These are phyloP conservation scores for Halcyon smyrnensis DNA, from an alignment of 2,797 vertebrate genomes.

Conservation along the genomic window DNA sequence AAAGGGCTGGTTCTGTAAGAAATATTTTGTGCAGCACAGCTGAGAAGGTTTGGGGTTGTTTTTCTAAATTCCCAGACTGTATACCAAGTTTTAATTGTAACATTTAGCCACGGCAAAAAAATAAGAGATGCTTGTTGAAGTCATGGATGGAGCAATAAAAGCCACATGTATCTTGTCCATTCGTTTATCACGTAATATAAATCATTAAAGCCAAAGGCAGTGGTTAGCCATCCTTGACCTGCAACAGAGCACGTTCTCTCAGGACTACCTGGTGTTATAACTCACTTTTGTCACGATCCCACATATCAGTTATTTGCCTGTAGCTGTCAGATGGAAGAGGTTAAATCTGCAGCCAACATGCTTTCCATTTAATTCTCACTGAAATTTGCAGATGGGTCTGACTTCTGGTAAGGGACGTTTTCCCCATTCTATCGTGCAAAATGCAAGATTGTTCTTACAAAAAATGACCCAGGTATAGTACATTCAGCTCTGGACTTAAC, in stretches of 20 bases:
- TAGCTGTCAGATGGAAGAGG: not conserved
- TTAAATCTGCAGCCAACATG: rapidly evolving
- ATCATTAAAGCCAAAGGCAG: not conserved
- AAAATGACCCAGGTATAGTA: rapidly evolving
- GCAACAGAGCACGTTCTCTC: not conserved
- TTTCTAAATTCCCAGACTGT: not conserved
- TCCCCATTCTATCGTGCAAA: not conserved
- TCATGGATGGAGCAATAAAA: not conserved
- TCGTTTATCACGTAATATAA: not conserved
- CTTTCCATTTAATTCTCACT: not conserved
- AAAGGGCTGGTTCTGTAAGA: conserved; percentile 42
- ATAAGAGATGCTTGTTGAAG: not conserved
- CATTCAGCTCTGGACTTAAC: not conserved
- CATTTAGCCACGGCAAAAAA: not conserved
- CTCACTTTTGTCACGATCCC: not conserved
- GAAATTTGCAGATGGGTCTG: not conserved
- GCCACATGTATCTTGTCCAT: not conserved
- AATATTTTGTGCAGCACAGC: conserved; percentile 20
- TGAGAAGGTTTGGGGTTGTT: not conserved
- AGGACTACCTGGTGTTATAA: not conserved
- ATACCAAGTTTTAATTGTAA: not conserved
- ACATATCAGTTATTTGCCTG: not conserved
- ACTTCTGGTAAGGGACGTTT: not conserved
- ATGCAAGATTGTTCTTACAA: not conserved
- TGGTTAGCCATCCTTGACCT: not conserved